These are phyloP conservation scores for Eulithis testata DNA, from an alignment of 2,888 invertebrate species.

Conservation along the genomic window DNA sequence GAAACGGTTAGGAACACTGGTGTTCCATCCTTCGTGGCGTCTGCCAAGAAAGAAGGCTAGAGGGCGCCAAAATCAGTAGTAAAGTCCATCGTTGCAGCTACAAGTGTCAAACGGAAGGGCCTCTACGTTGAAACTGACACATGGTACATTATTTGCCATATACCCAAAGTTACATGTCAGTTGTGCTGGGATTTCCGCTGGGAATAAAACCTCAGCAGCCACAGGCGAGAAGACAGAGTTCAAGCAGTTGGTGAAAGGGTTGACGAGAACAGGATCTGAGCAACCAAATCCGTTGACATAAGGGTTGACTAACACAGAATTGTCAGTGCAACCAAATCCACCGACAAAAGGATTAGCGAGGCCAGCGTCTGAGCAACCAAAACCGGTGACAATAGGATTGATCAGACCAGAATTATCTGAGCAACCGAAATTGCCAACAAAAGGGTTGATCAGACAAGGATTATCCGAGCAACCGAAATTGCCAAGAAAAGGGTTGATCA, in stretches of 20 bases:
- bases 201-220: conserved; percentile 52
- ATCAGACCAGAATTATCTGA: not conserved
- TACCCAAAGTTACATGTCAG: conserved; percentile 54
- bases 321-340: conserved; percentile 23
- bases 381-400: conserved; percentile 35
- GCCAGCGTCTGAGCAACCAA: not conserved
- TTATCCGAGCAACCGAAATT: not conserved
- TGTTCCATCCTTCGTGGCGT: too few relatives aligned
- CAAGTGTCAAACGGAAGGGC: conserved; percentile 38
- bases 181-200: conserved; percentile 57
- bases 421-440: not conserved
- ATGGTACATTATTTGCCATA: conserved; percentile 47
- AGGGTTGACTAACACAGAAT: not conserved
- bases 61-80: not conserved
- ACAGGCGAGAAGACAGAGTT: conserved; percentile 35
- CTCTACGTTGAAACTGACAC: conserved; percentile 55
- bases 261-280: conserved; percentile 1
- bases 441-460: not conserved
- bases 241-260: conserved; percentile 6
- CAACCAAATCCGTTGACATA: not conserved
- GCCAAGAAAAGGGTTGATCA: conserved; percentile 2
- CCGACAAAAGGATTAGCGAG: conserved; percentile 29
- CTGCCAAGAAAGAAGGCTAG: too few relatives aligned
- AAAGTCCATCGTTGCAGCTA: not conserved
- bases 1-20: too few relatives aligned